These are phyloP conservation scores for Caloenas nicobarica DNA, from an alignment of 2,113 vertebrate genomes.

Conservation along the genomic window DNA sequence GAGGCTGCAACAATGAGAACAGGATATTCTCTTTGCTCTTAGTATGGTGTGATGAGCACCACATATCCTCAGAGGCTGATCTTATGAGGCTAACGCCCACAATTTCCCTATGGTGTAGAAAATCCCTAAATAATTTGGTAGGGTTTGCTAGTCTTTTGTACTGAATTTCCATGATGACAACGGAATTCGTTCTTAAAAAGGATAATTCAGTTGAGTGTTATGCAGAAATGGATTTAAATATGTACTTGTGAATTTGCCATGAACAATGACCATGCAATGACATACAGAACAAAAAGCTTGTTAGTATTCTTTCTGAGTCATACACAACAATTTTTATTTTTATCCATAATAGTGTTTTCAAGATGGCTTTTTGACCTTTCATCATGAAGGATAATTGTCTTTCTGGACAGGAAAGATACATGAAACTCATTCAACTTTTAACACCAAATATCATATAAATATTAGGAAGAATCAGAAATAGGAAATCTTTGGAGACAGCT, in stretches of 20 bases:
- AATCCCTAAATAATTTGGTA: not conserved
- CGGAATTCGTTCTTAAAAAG: not conserved
- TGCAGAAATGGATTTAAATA: not conserved
- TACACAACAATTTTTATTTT: not conserved
- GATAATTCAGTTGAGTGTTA: not conserved
- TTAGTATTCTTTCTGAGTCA: not conserved
- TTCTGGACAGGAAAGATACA: not conserved
- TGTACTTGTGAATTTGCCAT: not conserved
- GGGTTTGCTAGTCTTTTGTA: not conserved
- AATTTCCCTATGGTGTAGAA: not conserved
- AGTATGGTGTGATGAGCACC: accelerated
- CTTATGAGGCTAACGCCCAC: not conserved
- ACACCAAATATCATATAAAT: not conserved
- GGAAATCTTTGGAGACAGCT: not conserved
- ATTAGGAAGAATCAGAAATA: not conserved
- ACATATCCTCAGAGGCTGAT: not conserved
- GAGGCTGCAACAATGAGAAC: not conserved
- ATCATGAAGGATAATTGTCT: not conserved
- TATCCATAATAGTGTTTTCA: not conserved
- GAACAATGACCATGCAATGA: not conserved
- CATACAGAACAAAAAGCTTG: not conserved
- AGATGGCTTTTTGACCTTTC: not conserved
- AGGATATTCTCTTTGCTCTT: not conserved
- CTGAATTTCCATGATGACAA: not conserved
- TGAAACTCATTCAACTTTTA: not conserved